Conservation (phyloP, 1,140 invertebrate species). For the Pseudomyrmex sp. region DNA sequence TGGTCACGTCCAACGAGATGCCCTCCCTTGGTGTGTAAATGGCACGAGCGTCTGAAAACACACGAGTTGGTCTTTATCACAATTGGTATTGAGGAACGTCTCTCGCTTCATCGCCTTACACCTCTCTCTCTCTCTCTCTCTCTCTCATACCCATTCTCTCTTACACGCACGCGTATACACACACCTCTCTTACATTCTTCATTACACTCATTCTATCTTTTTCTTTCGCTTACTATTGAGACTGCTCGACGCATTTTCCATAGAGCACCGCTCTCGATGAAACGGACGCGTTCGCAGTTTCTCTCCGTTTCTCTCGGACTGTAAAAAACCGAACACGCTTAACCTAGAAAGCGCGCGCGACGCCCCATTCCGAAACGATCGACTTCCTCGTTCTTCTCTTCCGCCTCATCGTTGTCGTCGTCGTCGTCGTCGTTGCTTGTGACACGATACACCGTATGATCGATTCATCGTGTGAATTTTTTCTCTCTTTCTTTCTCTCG, state of each 20-base stretch:
- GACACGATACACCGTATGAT: slow-evolving; percentile 35
- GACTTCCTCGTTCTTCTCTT: neutral
- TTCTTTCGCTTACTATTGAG: slow-evolving; percentile 27
- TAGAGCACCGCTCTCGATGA: slow-evolving; percentile 45
- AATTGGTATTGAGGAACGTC: slow-evolving; percentile 21
- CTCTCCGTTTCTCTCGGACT: neutral
- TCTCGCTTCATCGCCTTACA: slow-evolving; percentile 11
- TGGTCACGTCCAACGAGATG: slow-evolving; percentile 25
- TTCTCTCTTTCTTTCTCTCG: neutral
- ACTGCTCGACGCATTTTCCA: slow-evolving; percentile 45
- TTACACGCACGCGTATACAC: neutral
- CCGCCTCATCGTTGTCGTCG: neutral
- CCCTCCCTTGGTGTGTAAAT: neutral
- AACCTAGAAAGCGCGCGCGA: slow-evolving; percentile 32
- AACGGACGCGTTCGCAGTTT: slow-evolving; percentile 7
- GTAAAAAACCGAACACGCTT: neutral
- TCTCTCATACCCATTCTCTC: neutral
- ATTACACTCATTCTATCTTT: neutral
- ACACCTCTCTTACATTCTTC: neutral
- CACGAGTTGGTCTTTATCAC: slow-evolving; percentile 62
- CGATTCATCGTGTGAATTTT: slow-evolving; percentile 41
- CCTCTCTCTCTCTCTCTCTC: slow-evolving; percentile 2
- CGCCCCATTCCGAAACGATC: slow-evolving; percentile 4
- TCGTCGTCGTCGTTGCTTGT: slow-evolving; percentile 16
- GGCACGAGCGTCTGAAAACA: slow-evolving; percentile 63